These are phyloP conservation scores for Torymus texanus DNA, from an alignment of 2,888 invertebrate species.

Conservation along the genomic window DNA sequence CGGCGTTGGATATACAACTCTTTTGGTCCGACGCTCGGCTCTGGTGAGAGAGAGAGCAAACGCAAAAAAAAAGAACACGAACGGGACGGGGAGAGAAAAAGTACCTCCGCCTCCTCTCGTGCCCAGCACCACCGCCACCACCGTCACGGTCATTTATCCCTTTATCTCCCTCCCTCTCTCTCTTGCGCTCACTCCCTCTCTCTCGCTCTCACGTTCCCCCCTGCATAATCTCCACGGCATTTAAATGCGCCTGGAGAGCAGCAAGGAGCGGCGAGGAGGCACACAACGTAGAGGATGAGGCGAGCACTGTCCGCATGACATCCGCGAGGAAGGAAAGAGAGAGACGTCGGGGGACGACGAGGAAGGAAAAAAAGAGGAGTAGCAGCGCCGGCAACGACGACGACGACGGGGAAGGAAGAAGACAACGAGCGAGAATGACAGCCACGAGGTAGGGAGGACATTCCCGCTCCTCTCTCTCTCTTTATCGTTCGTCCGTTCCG, in stretches of 20 bases:
- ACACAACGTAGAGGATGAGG: slow-evolving; percentile 12
- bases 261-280: not conserved
- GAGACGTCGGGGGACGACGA: not conserved
- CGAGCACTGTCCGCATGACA: slow-evolving; percentile 13
- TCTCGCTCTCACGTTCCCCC: not conserved
- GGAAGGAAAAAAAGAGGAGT: not conserved
- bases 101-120: not conserved
- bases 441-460: slow-evolving; percentile 27
- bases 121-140: not conserved
- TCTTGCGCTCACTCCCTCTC: not conserved
- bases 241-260: not conserved
- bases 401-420: not conserved
- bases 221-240: not conserved
- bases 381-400: not conserved
- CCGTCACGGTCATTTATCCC: slow-evolving; percentile 13
- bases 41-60: not conserved
- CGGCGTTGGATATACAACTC: slow-evolving; percentile 38
- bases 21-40: slow-evolving; percentile 41
- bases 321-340: not conserved
- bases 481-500: not conserved
- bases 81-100: not conserved
- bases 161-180: slow-evolving; percentile 10
- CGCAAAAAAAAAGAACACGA: not conserved
- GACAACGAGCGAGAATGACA: slow-evolving; percentile 29
- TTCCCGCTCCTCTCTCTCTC: slow-evolving; percentile 8